Evolutionary conservation across 2,888 invertebrate genomes (phyloP).

Genomic region (Lucinisca nassula): DNA sequence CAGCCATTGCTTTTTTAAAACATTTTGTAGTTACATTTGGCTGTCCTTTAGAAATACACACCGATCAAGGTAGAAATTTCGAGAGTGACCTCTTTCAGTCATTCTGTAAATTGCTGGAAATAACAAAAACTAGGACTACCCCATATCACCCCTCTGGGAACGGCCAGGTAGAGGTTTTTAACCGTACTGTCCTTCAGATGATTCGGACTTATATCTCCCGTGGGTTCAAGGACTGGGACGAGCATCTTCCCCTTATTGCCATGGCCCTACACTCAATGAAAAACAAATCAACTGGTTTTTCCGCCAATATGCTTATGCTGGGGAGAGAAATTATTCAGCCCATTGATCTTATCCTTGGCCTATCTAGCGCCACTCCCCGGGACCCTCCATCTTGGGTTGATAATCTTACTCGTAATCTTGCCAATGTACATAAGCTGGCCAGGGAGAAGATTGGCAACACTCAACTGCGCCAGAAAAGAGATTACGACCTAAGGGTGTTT

Average conservation of each 20-base stretch:
- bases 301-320: constrained; percentile 26
- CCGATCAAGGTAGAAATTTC: constrained; percentile 53
- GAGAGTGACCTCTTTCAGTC: constrained; percentile 27
- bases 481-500: too few species aligned
- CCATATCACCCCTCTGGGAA: constrained; percentile 38
- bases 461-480: too few species aligned
- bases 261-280: constrained; percentile 11
- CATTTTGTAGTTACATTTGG: constrained; percentile 53
- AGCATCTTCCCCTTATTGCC: background rate
- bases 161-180: constrained; percentile 34
- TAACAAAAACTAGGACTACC: constrained; percentile 39
- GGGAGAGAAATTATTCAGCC: constrained; percentile 9
- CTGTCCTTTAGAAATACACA: constrained; percentile 52
- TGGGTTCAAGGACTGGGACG: background rate
- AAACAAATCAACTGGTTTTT: constrained; percentile 14
- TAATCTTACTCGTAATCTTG: background rate
- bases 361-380: background rate
- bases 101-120: constrained; percentile 36
- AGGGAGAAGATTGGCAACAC: background rate
- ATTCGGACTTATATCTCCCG: background rate
- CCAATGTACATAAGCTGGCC: background rate
- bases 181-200: background rate
- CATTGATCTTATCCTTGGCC: background rate
- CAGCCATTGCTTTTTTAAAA: constrained; percentile 15
- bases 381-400: background rate